These are phyloP conservation scores for Dermochelys coriacea DNA, from an alignment of 2,797 vertebrate species.

Conservation along the genomic window DNA sequence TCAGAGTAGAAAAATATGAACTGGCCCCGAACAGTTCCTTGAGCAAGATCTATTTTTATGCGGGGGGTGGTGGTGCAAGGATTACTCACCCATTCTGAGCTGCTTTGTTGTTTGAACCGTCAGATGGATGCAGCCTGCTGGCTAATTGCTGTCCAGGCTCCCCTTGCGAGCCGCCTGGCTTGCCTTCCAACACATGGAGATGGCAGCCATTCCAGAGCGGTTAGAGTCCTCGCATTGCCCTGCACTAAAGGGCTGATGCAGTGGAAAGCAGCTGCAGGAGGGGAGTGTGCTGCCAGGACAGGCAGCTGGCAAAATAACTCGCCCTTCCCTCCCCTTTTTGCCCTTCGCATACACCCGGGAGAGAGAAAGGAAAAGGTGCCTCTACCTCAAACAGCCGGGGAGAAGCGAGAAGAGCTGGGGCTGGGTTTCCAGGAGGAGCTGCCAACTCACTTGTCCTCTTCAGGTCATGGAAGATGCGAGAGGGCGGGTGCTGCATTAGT, in stretches of 20 bases:
- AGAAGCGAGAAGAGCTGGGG: neutral
- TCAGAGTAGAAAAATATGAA: neutral
- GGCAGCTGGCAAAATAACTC: neutral
- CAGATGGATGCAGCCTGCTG: neutral
- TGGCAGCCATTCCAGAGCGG: neutral
- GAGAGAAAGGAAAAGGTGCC: neutral
- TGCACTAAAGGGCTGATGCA: neutral
- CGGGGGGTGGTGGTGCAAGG: neutral
- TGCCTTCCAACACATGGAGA: neutral
- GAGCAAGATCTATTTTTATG: neutral
- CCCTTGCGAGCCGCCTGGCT: neutral
- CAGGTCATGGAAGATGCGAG: accelerated
- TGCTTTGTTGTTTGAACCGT: neutral
- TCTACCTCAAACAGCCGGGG: neutral
- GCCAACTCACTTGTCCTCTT: neutral
- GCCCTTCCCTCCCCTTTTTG: neutral
- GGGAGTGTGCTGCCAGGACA: neutral
- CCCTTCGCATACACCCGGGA: neutral
- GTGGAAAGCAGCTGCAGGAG: neutral
- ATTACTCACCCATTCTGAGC: neutral
- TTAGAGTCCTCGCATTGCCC: neutral
- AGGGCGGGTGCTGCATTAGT: accelerated
- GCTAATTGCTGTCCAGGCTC: neutral
- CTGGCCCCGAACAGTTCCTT: neutral
- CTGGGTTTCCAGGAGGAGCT: neutral